Percentiles rank a stretch among this genome's conserved stretches.
Conservation (phyloP, 2,888 invertebrate species). For the Lacanobia oleracea region DNA sequence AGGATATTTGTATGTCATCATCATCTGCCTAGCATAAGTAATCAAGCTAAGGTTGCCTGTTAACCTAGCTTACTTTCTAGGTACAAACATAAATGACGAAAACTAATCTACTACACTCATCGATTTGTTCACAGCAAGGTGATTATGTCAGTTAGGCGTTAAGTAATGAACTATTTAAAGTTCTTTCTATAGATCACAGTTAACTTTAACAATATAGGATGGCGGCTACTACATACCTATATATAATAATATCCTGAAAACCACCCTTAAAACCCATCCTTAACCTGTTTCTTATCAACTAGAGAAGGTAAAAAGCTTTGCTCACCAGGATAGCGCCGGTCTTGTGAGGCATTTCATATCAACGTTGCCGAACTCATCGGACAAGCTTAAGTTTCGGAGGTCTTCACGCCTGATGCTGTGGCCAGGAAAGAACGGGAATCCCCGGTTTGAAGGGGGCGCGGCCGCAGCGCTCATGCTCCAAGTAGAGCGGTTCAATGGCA, state of each 20-base stretch:
- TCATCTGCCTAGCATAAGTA: neutral
- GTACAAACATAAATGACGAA: neutral
- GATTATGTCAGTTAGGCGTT: conserved; percentile 2
- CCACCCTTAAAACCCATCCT: neutral
- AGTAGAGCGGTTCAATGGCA: conserved; percentile 74
- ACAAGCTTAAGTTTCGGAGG: conserved; percentile 78
- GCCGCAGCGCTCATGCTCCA: conserved; percentile 71
- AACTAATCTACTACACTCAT: conserved; percentile 9
- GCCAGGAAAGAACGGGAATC: conserved; percentile 64
- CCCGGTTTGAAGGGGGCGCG: conserved; percentile 66
- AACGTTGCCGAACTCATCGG: conserved; percentile 74
- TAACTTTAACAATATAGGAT: no score
- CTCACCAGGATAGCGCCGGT: conserved; percentile 76
- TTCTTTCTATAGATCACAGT: no score
- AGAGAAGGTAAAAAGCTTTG: neutral
- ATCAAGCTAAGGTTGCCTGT: conserved; percentile 1
- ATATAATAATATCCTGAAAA: no score
- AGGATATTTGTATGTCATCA: no score
- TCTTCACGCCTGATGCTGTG: conserved; percentile 78
- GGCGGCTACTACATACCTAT: no score
- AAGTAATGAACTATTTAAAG: no score
- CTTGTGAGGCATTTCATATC: conserved; percentile 74
- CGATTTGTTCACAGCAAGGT: conserved; percentile 3
- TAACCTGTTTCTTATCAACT: conserved; percentile 1
- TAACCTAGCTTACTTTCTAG: no score